Evolutionary conservation across 2,888 invertebrate species (phyloP), one percentile per base, ranked within the genome.

Genomic region (Drosophila helvetica): DNA sequence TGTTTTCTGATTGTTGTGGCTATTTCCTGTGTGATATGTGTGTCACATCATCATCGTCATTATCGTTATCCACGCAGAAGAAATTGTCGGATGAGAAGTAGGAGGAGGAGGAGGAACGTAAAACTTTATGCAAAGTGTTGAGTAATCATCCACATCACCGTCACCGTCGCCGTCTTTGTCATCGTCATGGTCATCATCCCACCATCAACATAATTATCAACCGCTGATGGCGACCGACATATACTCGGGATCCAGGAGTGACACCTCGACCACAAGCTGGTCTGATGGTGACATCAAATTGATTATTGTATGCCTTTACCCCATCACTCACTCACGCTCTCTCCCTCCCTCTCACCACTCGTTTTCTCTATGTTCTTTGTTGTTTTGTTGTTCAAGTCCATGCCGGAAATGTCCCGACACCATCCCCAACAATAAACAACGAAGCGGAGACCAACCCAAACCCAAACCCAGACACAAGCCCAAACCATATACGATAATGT

Each of bases 361-460:
- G 7, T 8, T 27, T 25, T 30, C 43, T 33, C 15, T 61, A 25
- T 55, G 52, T 55, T 9, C 47, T 60, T 33, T 56, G 65, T 55
- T 63, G 45, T 65, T 74, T 65, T 65, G 60, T 71, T 67, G 48
- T 57, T 60, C 64, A 73, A 71, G 77, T 58, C 58, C 78, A 78
- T 75, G 56, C 82, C 82, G 80, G 78, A 80, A 80, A 80, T 82
- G 78, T 54, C 30, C 42, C 42, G 48, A 56, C 48, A 55, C 65
- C 50, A 27, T 30, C 33, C 17, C n/a, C 15, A 62, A 62, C 27
- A 33, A 33, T 33, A 5, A 38, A 38, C 6, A 38, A 6, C 38
- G 38, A 6, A 15, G 38, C 38, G 15, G 6, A 38, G 38, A 25
- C 64, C 65, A 64, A 64, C 55, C 50, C 64, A 66, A 66, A 50